Base-by-base conservation (phyloP, 1,140 invertebrate species). In the Meloidogyne exigua region DNA sequence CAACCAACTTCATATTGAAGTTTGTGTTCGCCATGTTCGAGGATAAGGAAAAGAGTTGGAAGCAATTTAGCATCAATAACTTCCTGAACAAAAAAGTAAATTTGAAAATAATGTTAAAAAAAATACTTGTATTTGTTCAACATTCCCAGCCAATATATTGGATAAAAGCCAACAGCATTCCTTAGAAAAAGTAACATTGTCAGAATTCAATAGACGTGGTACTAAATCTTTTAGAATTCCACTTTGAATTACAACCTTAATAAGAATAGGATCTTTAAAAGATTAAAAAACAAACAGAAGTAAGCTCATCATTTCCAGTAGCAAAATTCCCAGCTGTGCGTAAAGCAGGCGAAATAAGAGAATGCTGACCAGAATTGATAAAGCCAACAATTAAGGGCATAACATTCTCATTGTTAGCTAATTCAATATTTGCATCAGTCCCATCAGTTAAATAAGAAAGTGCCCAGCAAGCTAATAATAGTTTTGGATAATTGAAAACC, bases 381-480 rank as follows among this genome's bases (percentile, higher is more conserved):
- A 81, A 70, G 1, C 39, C 28, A 23, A 78, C 70, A 9, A 79
- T 28, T 25, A 64, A 49, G 4, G 42, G 70, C 26, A 81, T 64
- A 44, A 68, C 13, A 57, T 57, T 57, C n/a, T n/a, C 18, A 9
- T 57, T 57, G 5, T 57, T n/a, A n/a, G 28, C 73, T 62, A 77
- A 15, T 62, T 26, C 25, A 65, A 82, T 83, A n/a, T 81, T 44
- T 0, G 68, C 72, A 57, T 82, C 81, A 18, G 78, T 42, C 9
- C 77, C 79, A 71, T 82, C 81, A 42, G 78, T 82, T 44, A 83
- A 39, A 39, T 82, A 82, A 32, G 78, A 80, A 36, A 82, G 77
- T 7, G 81, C 81, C 81, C 81, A 82, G 32, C 80, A 76, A 42
- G 67, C 68, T 63, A 65, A 9, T 64, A 67, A 39, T 64, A 21